phyloP scores from a whole-genome alignment of 2,113 vertebrate genomes.

The Seriola aureovittata region DNA sequence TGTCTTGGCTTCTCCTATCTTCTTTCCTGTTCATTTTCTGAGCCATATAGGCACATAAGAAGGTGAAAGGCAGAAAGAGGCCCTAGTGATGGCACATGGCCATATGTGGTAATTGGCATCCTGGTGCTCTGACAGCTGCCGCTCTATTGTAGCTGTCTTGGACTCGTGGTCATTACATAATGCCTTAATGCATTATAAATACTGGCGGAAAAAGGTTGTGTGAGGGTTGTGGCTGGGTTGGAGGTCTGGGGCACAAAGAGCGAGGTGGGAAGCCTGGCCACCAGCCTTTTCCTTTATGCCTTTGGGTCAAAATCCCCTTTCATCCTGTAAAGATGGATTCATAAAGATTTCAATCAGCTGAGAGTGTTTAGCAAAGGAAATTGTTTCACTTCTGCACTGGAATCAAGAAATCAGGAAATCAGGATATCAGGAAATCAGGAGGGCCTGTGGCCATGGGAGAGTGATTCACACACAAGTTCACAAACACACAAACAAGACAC shows the following conservation, averaged over 20 bases:
- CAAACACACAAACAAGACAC: conserved; percentile 10
- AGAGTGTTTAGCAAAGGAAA: not conserved
- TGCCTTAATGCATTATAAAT: conserved; percentile 69
- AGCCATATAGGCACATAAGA: conserved; percentile 31
- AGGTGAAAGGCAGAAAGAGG: conserved; percentile 62
- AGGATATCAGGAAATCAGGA: too few relatives aligned
- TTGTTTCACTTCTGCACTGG: conserved; percentile 14
- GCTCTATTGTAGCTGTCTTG: conserved; percentile 60
- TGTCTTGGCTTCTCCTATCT: conserved; percentile 13
- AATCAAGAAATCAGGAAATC: not conserved
- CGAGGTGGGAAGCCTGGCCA: not conserved
- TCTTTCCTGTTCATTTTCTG: conserved; percentile 7
- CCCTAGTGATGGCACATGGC: conserved; percentile 44
- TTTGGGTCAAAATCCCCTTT: conserved; percentile 12
- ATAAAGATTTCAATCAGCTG: conserved; percentile 21
- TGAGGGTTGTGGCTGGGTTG: conserved; percentile 25
- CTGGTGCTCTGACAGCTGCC: conserved; percentile 76
- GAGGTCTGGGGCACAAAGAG: conserved; percentile 33
- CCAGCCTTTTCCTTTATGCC: not conserved
- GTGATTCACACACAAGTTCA: conserved; percentile 23
- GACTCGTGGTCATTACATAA: conserved; percentile 72
- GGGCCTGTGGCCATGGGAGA: conserved; percentile 13
- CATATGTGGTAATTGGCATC: conserved; percentile 76
- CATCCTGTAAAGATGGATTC: conserved; percentile 15
- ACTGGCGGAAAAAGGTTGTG: conserved; percentile 47